phyloP scores from a whole-genome alignment of 2,888 invertebrate species.

The Metalampra italica region DNA sequence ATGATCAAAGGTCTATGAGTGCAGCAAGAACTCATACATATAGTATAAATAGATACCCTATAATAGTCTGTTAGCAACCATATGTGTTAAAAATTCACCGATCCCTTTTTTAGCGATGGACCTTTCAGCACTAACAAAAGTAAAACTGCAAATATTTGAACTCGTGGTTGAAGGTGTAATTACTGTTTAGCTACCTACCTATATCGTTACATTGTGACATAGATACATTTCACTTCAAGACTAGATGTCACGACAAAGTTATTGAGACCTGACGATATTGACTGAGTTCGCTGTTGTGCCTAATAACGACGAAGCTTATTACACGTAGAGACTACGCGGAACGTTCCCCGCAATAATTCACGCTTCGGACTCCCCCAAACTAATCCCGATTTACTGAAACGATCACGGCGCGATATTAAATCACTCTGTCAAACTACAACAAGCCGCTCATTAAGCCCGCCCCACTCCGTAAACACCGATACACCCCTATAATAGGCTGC shows the following conservation, averaged over 20 bases:
- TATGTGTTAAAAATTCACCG: not conserved
- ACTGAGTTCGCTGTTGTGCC: not conserved
- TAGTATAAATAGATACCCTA: too few relatives aligned
- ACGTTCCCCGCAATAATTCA: slow-evolving; percentile 55
- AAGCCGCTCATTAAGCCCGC: slow-evolving; percentile 65
- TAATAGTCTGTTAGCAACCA: too few relatives aligned
- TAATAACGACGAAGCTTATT: not conserved
- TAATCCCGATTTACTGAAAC: slow-evolving; percentile 71
- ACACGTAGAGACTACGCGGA: slow-evolving; percentile 1
- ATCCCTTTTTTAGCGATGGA: not conserved
- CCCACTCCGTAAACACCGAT: slow-evolving; percentile 50
- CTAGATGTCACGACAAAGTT: too few relatives aligned
- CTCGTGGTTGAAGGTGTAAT: too few relatives aligned
- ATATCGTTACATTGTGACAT: too few relatives aligned
- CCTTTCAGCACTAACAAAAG: too few relatives aligned
- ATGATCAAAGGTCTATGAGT: too few relatives aligned
- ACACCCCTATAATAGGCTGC: slow-evolving; percentile 40
- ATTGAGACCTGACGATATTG: too few relatives aligned
- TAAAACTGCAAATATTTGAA: too few relatives aligned
- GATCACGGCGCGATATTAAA: slow-evolving; percentile 66
- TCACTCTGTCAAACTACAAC: slow-evolving; percentile 73
- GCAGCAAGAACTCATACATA: too few relatives aligned
- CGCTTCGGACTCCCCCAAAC: slow-evolving; percentile 54
- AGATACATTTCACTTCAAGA: not conserved
- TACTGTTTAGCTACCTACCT: too few relatives aligned